Evolutionary conservation across 2,888 invertebrate species (phyloP).

Genomic region (Platypus cylindrus): DNA sequence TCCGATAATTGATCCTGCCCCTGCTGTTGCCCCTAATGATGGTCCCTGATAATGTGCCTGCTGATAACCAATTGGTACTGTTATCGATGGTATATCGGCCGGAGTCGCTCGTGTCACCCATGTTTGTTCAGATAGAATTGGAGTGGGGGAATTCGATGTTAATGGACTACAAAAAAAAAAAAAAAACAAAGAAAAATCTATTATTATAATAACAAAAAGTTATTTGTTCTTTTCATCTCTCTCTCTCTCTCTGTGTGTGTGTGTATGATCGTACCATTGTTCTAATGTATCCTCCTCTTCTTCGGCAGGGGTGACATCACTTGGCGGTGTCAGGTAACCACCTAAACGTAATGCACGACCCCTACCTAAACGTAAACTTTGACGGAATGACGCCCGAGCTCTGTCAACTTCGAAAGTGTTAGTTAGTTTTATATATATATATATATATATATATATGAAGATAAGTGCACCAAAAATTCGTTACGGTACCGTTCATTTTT

Average conservation of each 20-base stretch:
- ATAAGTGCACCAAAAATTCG: too few species aligned
- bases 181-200: too few species aligned
- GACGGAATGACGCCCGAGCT: slow-evolving; percentile 51
- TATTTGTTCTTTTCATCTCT: neutral
- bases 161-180: slow-evolving; percentile 36
- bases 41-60: slow-evolving; percentile 7
- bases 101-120: slow-evolving; percentile 35
- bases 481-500: too few species aligned
- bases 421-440: slow-evolving; percentile 5
- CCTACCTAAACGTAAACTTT: slow-evolving; percentile 40
- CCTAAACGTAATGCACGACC: slow-evolving; percentile 43
- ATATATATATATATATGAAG: too few species aligned
- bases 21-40: slow-evolving; percentile 1
- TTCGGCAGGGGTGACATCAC: slow-evolving; percentile 49
- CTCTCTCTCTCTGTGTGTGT: too few species aligned
- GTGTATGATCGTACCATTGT: slow-evolving; percentile 37
- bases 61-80: slow-evolving; percentile 28
- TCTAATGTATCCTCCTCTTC: slow-evolving; percentile 42
- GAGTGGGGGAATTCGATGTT: slow-evolving; percentile 41
- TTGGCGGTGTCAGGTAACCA: slow-evolving; percentile 46
- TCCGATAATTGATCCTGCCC: slow-evolving; percentile 5
- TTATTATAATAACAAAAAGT: slow-evolving; percentile 1
- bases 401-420: slow-evolving; percentile 41
- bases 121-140: slow-evolving; percentile 33
- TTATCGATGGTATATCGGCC: slow-evolving; percentile 17